Evolutionary conservation across 2,888 invertebrate genomes (phyloP).

Genomic region (Papilio protenor): DNA sequence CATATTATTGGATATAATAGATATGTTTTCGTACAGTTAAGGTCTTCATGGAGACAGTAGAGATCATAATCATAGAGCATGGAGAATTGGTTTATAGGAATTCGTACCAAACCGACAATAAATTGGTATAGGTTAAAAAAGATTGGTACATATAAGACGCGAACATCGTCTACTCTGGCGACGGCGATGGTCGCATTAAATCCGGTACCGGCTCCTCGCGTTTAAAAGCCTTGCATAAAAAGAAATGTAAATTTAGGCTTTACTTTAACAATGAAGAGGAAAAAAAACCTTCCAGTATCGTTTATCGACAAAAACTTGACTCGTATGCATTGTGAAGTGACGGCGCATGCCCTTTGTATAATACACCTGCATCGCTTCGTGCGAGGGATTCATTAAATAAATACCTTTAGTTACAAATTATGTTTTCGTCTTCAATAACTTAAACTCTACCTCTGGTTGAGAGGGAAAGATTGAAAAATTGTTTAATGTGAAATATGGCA

Average conservation of each 20-base stretch:
- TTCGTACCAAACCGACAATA: background rate
- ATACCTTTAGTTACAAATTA: conserved; percentile 7
- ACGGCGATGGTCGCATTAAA: conserved; percentile 22
- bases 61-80: background rate
- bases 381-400: conserved; percentile 10
- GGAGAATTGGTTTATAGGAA: background rate
- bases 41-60: background rate
- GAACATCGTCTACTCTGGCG: conserved; percentile 10
- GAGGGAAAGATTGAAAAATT: background rate
- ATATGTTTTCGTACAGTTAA: background rate
- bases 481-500: background rate
- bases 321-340: conserved; percentile 29
- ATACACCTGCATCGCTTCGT: conserved; percentile 25
- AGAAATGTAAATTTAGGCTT: conserved; percentile 39
- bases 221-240: conserved; percentile 25
- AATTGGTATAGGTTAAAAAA: background rate
- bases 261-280: conserved; percentile 35
- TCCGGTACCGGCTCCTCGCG: conserved; percentile 23
- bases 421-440: background rate
- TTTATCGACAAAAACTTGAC: conserved; percentile 40
- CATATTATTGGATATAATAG: background rate
- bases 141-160: background rate
- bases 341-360: conserved; percentile 4
- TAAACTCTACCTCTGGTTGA: background rate
- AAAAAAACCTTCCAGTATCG: conserved; percentile 28